Base-by-base conservation (phyloP, 2,888 invertebrate species). In the Imbricaverruca yamaguchii region DNA sequence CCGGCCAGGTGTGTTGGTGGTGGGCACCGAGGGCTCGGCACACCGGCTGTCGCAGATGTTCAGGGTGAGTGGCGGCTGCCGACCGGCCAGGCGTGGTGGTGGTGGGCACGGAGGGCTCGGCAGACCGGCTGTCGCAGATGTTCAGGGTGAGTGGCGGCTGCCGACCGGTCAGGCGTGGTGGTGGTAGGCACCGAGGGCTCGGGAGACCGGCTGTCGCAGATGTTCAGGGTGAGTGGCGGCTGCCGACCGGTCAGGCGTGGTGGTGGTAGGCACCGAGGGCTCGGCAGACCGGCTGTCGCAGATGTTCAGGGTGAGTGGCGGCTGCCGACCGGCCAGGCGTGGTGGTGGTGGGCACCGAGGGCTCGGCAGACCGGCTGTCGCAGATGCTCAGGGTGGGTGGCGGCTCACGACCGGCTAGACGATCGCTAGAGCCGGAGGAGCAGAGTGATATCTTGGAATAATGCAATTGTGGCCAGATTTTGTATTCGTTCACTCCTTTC, bases 11-110 rank as follows among this genome's bases (percentile, higher is more conserved):
- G n/a, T n/a, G n/a, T n/a, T n/a, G n/a, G n/a, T n/a, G n/a, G 90
- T 97, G 81, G 97, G 97, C 85, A 91, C 92, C 84, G 93, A 93
- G 86, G 94, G 94, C 83, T 90, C 96, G 84, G 94, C 96, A 25
- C 93, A 94, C 83, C 94, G 95, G 87, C 92, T 97, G 85, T 93
- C 94, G 84, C 92, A 92, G 86, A 94, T 96, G 85, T 92, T 97
- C 83, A 89, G 93, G 86, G 91, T 90, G 86, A 86, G 87, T 85
- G 55, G n/a, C n/a, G n/a, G n/a, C n/a, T n/a, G n/a, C n/a, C n/a
- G n/a, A n/a, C n/a, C n/a, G n/a, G n/a, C n/a, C n/a, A n/a, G n/a
- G n/a, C n/a, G n/a, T n/a, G n/a, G n/a, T n/a, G n/a, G n/a, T n/a
- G n/a, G 90, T 97, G 81, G 97, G 97, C 85, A 91, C 92, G 84